Conservation (phyloP, 2,888 invertebrate species). For the Parascotia fuliginaria region DNA sequence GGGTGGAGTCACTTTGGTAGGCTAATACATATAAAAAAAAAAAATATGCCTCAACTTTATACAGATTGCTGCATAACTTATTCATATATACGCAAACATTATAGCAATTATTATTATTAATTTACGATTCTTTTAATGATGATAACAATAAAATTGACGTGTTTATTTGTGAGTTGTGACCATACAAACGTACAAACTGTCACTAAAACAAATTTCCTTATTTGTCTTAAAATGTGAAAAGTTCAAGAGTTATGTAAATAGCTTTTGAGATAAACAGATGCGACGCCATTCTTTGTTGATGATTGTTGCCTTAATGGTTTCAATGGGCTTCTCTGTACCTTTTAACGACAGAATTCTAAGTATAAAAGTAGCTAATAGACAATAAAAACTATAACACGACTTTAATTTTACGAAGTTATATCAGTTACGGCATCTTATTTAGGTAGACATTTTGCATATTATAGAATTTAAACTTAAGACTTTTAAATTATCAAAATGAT, state of each 20-base stretch:
- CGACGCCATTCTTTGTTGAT: not conserved
- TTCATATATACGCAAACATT: too few relatives aligned
- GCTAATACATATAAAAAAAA: too few relatives aligned
- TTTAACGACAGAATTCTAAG: not conserved
- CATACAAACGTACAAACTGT: not conserved
- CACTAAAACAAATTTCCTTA: not conserved
- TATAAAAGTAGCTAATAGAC: not conserved
- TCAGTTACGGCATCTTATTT: not conserved
- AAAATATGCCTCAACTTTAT: too few relatives aligned
- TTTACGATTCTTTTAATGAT: too few relatives aligned
- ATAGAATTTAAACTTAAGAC: not conserved
- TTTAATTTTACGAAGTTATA: not conserved
- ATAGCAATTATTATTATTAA: too few relatives aligned
- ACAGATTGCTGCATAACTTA: too few relatives aligned
- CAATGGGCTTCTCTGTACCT: not conserved
- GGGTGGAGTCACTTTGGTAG: too few relatives aligned
- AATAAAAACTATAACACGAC: constrained; percentile 1
- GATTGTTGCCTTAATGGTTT: not conserved
- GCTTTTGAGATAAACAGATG: not conserved
- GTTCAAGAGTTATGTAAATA: not conserved
- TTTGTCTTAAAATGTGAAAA: not conserved
- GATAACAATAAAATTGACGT: too few relatives aligned
- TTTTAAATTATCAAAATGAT: not conserved
- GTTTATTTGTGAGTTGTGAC: too few relatives aligned
- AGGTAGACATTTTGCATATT: too few relatives aligned